Conservation (phyloP, 1,140 invertebrate genomes). For the Drosophila malerkotliana region DNA sequence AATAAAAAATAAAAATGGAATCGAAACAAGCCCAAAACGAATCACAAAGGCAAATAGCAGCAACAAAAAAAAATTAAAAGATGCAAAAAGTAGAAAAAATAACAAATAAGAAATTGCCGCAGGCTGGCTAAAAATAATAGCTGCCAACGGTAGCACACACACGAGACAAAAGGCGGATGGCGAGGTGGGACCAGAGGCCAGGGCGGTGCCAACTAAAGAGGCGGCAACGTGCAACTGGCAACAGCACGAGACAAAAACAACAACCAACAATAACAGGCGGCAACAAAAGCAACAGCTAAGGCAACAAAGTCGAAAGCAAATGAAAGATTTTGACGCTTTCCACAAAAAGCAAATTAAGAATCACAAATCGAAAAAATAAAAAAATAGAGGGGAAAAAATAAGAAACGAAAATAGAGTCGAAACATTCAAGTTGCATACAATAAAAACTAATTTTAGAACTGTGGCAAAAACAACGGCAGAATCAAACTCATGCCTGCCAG, state of each 20-base stretch:
- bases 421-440: constrained; percentile 71
- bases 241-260: constrained; percentile 53
- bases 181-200: not conserved
- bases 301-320: constrained; percentile 27
- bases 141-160: constrained; percentile 61
- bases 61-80: constrained; percentile 41
- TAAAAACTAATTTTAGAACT: constrained; percentile 78
- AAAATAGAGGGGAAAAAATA: constrained; percentile 25
- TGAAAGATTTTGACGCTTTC: constrained; percentile 65
- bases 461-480: constrained; percentile 51
- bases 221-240: constrained; percentile 46
- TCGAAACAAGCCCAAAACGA: constrained; percentile 14
- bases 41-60: constrained; percentile 40
- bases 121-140: constrained; percentile 73
- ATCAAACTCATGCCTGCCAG: constrained; percentile 44
- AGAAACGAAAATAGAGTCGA: constrained; percentile 38
- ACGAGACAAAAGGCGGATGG: constrained; percentile 40
- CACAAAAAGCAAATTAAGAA: constrained; percentile 71
- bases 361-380: constrained; percentile 68
- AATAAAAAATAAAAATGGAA: constrained; percentile 15
- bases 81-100: constrained; percentile 49
- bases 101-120: constrained; percentile 65
- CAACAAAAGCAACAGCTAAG: constrained; percentile 17
- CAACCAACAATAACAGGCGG: constrained; percentile 11
- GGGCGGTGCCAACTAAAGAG: constrained; percentile 4